phyloP scores from a whole-genome alignment of 1,140 invertebrate species.

The Hypsibius dujardini region DNA sequence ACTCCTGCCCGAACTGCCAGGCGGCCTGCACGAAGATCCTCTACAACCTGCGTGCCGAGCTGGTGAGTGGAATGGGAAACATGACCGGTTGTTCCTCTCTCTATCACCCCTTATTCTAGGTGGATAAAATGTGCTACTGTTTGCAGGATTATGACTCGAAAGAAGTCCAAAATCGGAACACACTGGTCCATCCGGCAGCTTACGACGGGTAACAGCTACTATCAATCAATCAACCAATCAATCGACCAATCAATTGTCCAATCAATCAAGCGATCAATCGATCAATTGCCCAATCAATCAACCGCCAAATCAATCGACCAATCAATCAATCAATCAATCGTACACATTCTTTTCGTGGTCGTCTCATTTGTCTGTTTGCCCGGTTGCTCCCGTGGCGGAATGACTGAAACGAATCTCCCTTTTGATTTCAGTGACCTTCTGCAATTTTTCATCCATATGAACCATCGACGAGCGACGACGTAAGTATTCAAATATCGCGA shows the following conservation, averaged over 20 bases:
- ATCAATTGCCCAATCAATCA: too few relatives aligned
- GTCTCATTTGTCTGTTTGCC: background rate
- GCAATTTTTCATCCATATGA: background rate
- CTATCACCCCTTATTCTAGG: background rate
- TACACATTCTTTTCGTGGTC: background rate
- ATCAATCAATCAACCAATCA: background rate
- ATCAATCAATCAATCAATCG: too few relatives aligned
- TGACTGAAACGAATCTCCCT: background rate
- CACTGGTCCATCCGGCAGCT: background rate
- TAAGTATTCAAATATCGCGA: background rate
- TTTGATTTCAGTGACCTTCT: slow-evolving; percentile 2
- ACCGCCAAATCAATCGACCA: too few relatives aligned
- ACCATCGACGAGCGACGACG: background rate
- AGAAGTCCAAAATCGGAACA: background rate
- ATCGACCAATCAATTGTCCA: too few relatives aligned
- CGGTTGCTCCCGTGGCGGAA: background rate
- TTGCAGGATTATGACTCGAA: slow-evolving; percentile 1
- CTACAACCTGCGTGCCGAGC: background rate
- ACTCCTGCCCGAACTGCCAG: background rate
- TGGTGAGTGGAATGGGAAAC: background rate
- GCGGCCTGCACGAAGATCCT: background rate
- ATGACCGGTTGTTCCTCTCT: background rate
- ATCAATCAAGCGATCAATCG: too few relatives aligned
- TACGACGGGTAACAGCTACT: background rate
- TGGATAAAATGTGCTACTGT: background rate